Percentiles rank a stretch among this genome's conserved stretches.
These are phyloP conservation scores for Pristis pectinata DNA, from an alignment of 2,797 vertebrate species.

Conservation along the genomic window DNA sequence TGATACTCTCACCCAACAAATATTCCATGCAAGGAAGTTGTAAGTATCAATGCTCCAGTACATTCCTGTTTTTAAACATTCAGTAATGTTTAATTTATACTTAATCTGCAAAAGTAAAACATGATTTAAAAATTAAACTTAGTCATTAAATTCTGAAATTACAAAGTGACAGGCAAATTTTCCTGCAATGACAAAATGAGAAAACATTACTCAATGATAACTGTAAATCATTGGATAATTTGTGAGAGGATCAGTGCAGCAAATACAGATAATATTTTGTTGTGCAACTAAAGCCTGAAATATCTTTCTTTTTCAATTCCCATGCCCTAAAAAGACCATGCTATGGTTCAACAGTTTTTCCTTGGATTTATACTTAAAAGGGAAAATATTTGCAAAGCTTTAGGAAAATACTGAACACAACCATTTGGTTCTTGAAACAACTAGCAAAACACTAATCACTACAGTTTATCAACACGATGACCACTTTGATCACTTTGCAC, in stretches of 20 bases:
- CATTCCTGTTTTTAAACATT: background rate
- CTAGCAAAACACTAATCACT: too few relatives aligned
- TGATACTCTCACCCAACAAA: too few relatives aligned
- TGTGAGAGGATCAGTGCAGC: background rate
- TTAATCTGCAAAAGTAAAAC: background rate
- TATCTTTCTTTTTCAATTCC: background rate
- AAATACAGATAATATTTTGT: background rate
- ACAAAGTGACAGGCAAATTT: background rate
- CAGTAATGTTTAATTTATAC: background rate
- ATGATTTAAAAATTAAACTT: background rate
- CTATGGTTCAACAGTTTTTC: too few relatives aligned
- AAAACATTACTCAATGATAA: background rate
- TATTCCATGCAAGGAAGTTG: background rate
- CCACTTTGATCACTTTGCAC: too few relatives aligned
- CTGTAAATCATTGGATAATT: background rate
- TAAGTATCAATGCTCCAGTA: background rate
- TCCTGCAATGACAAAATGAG: background rate
- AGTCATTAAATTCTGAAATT: background rate
- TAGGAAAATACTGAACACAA: too few relatives aligned
- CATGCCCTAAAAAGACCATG: background rate
- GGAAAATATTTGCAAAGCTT: too few relatives aligned
- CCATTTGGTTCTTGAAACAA: too few relatives aligned
- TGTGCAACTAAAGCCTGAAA: background rate
- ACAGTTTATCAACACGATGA: too few relatives aligned
- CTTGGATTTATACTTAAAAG: too few relatives aligned